These are phyloP conservation scores for Drosophila quadrilineata DNA, from an alignment of 1,140 invertebrate genomes.

Conservation along the genomic window DNA sequence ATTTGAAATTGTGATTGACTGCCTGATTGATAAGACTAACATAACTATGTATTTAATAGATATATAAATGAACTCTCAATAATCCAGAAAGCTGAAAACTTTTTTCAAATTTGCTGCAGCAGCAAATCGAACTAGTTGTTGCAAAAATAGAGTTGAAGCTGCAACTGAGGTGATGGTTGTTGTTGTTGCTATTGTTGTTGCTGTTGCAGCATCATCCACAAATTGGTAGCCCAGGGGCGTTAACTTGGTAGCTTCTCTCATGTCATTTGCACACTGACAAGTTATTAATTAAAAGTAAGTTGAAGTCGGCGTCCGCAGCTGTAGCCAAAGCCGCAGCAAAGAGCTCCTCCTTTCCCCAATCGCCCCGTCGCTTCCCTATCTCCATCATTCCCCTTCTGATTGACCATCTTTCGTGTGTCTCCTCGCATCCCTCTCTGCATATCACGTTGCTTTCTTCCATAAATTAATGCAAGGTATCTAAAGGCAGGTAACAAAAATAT, in stretches of 20 bases:
- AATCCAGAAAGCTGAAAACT: too few species aligned
- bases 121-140: too few species aligned
- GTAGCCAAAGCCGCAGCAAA: neutral
- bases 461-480: neutral
- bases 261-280: slow-evolving; percentile 79
- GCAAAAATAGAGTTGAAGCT: too few species aligned
- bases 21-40: too few species aligned
- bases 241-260: slow-evolving; percentile 65
- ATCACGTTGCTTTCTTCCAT: neutral
- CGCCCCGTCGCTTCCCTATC: neutral
- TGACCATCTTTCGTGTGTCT: too few species aligned
- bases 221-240: slow-evolving; percentile 67
- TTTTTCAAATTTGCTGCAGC: too few species aligned
- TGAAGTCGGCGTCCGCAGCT: slow-evolving; percentile 6
- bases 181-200: neutral
- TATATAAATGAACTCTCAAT: too few species aligned
- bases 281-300: slow-evolving; percentile 77
- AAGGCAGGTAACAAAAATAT: too few species aligned
- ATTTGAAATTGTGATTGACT: too few species aligned
- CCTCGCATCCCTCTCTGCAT: neutral
- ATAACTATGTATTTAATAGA: too few species aligned
- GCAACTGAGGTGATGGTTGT: neutral
- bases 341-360: neutral
- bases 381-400: neutral
- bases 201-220: neutral